Conservation (phyloP, 2,113 vertebrate genomes). For the Empidonax traillii region DNA sequence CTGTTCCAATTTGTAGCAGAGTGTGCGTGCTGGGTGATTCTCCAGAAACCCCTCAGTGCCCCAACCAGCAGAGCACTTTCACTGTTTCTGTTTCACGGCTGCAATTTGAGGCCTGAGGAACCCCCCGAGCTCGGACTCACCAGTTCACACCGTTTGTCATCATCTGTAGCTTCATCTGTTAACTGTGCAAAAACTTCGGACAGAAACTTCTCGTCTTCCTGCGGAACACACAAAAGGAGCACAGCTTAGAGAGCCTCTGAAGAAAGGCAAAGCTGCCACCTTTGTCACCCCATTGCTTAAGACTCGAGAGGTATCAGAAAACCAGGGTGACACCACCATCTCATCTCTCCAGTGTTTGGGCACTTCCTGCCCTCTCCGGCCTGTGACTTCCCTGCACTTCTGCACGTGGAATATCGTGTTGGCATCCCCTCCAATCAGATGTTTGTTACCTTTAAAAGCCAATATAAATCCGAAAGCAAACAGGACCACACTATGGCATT, state of each 20-base stretch:
- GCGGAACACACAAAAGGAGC: constrained; percentile 48
- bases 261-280: not conserved
- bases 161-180: constrained; percentile 96
- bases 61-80: not conserved
- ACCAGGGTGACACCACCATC: not conserved
- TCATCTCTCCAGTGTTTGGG: not conserved
- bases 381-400: not conserved
- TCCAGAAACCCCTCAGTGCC: not conserved
- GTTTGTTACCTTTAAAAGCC: not conserved
- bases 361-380: not conserved
- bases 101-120: not conserved
- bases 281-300: not conserved
- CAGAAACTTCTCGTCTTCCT: constrained; percentile 99
- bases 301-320: not conserved
- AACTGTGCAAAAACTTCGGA: constrained; percentile 99
- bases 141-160: constrained; percentile 93
- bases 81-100: not conserved
- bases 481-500: not conserved
- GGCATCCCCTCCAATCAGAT: not conserved
- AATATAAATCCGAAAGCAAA: not conserved
- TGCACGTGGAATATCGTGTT: rapidly evolving
- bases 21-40: too few species aligned
- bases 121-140: constrained; percentile 66
- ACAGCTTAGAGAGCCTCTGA: not conserved
- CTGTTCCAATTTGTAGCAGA: not conserved